phyloP scores from a whole-genome alignment of 1,140 invertebrate species.

The Conopomorpha cramerella region DNA sequence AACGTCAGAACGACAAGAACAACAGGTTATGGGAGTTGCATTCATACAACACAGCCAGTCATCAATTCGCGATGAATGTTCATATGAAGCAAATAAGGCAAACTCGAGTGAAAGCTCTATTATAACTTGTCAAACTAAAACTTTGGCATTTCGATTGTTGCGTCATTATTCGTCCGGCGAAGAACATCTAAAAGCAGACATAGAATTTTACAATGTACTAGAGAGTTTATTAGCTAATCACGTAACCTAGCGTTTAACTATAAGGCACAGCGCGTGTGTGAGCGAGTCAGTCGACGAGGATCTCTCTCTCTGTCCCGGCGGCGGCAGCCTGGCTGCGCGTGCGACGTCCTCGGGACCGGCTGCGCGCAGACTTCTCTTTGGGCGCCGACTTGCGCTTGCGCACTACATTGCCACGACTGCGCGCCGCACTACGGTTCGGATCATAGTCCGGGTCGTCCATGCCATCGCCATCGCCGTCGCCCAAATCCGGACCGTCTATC shows the following conservation, averaged over 20 bases:
- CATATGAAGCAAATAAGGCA: too few relatives aligned
- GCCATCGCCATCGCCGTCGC: conserved; percentile 19
- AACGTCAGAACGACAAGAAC: too few relatives aligned
- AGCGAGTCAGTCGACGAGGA: conserved; percentile 27
- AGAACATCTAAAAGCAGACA: too few relatives aligned
- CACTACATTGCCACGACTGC: conserved; percentile 35
- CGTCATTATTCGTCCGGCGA: too few relatives aligned
- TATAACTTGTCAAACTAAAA: too few relatives aligned
- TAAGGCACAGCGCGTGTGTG: neutral
- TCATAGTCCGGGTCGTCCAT: conserved; percentile 33
- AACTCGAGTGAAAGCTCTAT: too few relatives aligned
- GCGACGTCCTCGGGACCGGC: conserved; percentile 32
- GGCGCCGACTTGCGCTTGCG: conserved; percentile 27
- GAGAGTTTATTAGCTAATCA: too few relatives aligned
- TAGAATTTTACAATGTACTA: too few relatives aligned
- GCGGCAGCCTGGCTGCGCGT: conserved; percentile 38
- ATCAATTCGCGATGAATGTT: too few relatives aligned
- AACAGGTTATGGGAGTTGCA: too few relatives aligned
- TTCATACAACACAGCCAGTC: too few relatives aligned
- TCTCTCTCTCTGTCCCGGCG: conserved; percentile 20
- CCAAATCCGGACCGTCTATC: conserved; percentile 15
- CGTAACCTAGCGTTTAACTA: too few relatives aligned
- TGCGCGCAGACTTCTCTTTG: conserved; percentile 35
- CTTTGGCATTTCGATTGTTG: neutral
- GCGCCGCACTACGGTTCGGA: conserved; percentile 22